Percentiles rank a stretch among this genome's conserved stretches.
Conservation (phyloP, 92 coral and sea anemone species). For the Epizoanthus rinbou region DNA sequence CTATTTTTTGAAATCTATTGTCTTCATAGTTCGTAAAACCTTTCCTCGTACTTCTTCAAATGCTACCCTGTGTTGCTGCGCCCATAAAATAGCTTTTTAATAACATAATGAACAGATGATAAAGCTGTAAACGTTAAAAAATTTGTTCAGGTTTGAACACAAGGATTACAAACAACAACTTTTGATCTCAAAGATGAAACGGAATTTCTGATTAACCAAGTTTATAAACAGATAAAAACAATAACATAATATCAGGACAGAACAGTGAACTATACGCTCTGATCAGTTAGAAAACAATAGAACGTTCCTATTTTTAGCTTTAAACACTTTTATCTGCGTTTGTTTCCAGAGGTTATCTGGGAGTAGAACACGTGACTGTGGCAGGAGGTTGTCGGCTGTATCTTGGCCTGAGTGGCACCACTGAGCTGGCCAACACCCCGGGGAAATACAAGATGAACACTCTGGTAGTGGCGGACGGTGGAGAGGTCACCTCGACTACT, state of each 20-base stretch:
- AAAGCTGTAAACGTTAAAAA: not conserved
- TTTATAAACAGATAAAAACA: too few relatives aligned
- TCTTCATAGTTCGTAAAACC: too few relatives aligned
- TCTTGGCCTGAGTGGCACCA: slow-evolving; percentile 65
- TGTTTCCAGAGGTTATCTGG: slow-evolving; percentile 58
- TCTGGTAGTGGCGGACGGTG: slow-evolving; percentile 70
- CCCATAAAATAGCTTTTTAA: too few relatives aligned
- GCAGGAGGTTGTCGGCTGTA: slow-evolving; percentile 60
- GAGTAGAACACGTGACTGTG: slow-evolving; percentile 59
- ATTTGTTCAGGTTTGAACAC: not conserved
- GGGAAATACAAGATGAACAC: slow-evolving; percentile 56
- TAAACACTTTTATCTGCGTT: not conserved
- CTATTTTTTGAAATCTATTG: too few relatives aligned
- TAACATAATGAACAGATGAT: too few relatives aligned
- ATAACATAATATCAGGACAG: too few relatives aligned
- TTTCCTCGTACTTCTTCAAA: too few relatives aligned
- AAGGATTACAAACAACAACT: not conserved
- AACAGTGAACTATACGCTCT: too few relatives aligned
- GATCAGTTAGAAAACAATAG: too few relatives aligned
- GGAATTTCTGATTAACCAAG: too few relatives aligned
- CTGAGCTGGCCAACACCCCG: slow-evolving; percentile 52
- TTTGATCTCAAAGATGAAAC: too few relatives aligned
- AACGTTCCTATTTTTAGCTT: not conserved
- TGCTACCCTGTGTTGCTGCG: too few relatives aligned
- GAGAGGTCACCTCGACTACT: slow-evolving; percentile 66